Conservation (phyloP, 2,797 vertebrate genomes). For the Allobates femoralis region DNA sequence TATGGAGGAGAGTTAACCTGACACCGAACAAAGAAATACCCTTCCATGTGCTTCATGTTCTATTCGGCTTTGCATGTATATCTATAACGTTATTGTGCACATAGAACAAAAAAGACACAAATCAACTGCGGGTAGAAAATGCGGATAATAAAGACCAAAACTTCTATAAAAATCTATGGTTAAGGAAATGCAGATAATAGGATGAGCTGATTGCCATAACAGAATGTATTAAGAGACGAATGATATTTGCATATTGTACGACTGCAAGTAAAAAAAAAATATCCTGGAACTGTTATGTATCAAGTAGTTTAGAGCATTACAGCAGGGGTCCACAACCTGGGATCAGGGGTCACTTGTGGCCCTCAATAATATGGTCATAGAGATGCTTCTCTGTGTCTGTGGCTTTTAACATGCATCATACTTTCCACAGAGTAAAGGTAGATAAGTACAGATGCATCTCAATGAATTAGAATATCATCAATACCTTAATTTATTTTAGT, state of each 20-base stretch:
- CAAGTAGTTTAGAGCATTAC: background rate
- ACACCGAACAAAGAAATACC: constrained; percentile 8
- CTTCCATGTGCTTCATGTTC: background rate
- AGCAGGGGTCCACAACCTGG: background rate
- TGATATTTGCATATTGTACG: background rate
- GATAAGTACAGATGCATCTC: too few relatives aligned
- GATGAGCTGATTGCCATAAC: background rate
- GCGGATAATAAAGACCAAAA: background rate
- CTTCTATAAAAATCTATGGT: background rate
- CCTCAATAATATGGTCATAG: too few relatives aligned
- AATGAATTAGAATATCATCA: too few relatives aligned
- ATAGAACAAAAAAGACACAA: background rate
- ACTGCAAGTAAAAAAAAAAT: background rate
- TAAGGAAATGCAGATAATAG: background rate
- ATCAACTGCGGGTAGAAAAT: background rate
- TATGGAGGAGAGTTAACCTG: background rate
- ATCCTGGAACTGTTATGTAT: background rate
- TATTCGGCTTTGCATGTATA: background rate
- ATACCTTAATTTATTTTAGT: too few relatives aligned
- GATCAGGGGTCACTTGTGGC: too few relatives aligned
- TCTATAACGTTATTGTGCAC: background rate
- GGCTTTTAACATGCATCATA: too few relatives aligned
- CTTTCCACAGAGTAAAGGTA: too few relatives aligned
- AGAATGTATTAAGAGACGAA: background rate
- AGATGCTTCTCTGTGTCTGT: too few relatives aligned